phyloP scores from a whole-genome alignment of 1,140 invertebrate genomes.

The Venustaconcha ellipsiformis region DNA sequence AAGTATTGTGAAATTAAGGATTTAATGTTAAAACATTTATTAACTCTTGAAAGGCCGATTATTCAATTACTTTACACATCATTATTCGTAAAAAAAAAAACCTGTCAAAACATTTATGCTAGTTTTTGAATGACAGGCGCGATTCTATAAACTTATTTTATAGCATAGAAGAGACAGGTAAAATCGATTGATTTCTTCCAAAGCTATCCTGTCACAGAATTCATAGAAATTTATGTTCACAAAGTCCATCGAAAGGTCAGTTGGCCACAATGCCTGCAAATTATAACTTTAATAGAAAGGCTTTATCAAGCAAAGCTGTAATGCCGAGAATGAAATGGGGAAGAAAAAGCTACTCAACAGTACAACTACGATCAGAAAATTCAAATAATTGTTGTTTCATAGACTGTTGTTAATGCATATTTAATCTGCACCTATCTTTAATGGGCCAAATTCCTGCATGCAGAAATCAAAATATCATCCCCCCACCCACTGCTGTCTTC shows the following conservation, averaged over 20 bases:
- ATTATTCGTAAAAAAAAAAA: too few relatives aligned
- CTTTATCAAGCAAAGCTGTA: background rate
- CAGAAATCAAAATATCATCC: background rate
- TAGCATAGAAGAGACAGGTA: too few relatives aligned
- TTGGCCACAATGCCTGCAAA: background rate
- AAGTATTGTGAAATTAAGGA: too few relatives aligned
- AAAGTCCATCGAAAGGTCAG: constrained; percentile 17
- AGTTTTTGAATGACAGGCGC: too few relatives aligned
- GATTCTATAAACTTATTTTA: too few relatives aligned
- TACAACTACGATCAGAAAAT: constrained; percentile 20
- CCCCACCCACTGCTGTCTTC: background rate
- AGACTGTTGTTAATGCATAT: background rate
- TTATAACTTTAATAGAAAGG: constrained; percentile 12
- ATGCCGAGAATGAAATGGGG: constrained; percentile 20
- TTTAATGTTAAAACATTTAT: too few relatives aligned
- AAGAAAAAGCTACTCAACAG: constrained; percentile 10
- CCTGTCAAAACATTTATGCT: too few relatives aligned
- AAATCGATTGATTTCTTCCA: background rate
- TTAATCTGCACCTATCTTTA: background rate
- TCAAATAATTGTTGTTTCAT: background rate
- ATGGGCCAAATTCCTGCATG: background rate
- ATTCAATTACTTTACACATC: too few relatives aligned
- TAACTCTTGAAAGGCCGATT: too few relatives aligned
- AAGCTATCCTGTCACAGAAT: constrained; percentile 16
- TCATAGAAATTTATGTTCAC: constrained; percentile 14